A percentile compares a stretch with the other conserved stretches of the same genome.
Conservation (phyloP, 2,888 invertebrate species). For the Cancer borealis region DNA sequence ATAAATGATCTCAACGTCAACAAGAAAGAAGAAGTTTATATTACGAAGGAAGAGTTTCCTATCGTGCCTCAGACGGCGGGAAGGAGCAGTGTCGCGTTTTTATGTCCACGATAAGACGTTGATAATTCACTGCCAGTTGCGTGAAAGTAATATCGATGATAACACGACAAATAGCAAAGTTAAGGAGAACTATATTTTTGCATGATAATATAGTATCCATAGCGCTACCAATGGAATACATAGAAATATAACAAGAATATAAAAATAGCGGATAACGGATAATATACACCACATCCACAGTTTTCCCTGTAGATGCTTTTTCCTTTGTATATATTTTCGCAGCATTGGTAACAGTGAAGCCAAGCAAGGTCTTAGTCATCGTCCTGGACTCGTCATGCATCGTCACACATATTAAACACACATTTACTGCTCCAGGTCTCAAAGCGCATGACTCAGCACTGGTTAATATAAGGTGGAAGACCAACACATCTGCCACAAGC, state of each 20-base stretch:
- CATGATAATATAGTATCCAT: not conserved
- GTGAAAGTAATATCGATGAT: not conserved
- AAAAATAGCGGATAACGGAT: no score
- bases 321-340: no score
- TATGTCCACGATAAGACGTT: not conserved
- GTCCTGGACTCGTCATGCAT: no score
- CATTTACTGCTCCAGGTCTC: not conserved
- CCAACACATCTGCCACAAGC: not conserved
- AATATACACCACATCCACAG: no score
- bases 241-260: not conserved
- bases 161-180: not conserved
- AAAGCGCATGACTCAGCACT: not conserved
- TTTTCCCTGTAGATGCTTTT: no score
- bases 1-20: not conserved
- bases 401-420: not conserved
- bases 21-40: not conserved
- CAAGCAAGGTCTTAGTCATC: no score
- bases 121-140: not conserved
- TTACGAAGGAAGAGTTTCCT: not conserved
- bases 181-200: not conserved
- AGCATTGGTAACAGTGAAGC: no score
- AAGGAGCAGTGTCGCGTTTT: not conserved
- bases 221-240: not conserved
- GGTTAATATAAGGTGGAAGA: not conserved
- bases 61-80: not conserved